Evolutionary conservation across 2,888 invertebrate genomes (phyloP), one percentile per base, ranked within the genome.

Genomic region (Ornithoptera alexandrae): DNA sequence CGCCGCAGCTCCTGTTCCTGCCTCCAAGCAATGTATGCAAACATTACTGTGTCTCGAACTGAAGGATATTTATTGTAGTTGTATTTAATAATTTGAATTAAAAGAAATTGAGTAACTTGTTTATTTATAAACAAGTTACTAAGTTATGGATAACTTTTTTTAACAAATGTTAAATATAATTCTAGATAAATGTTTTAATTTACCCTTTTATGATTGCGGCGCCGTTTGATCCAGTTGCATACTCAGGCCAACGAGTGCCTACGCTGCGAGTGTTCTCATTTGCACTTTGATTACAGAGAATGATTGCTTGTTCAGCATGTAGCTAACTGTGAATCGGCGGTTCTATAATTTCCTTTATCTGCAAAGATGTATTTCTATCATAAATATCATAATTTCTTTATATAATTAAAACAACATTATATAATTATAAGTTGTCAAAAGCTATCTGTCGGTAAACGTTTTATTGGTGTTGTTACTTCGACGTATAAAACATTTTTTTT

Each of bases 271-370:
- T 65, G 22, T 64, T 78, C 76, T 77, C 77, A 77, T 80, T 80
- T 78, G 74, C 74, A 76, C 77, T 81, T 78, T 76, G 76, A 80
- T 78, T 79, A 79, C 70, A 77, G 74, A 73, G 72, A 69, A 73
- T 64, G 60, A 76, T 76, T 77, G 73, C 74, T 76, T 78, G 78
- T 73, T 74, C 74, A 74, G 71, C 73, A 56, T 65, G 70, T 58
- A 58, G 64, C 61, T 39, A 60, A 57, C 62, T 57, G 46, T 18
- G 64, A 61, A 67, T 64, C 65, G 58, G 30, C 63, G 20, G 64
- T 70, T 53, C 56, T 12, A 39, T 56, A 59, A 65, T 39, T 18
- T 57, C 46, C 20, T 66, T 70, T 39, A 62, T 50, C 59, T 18
- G 53, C 42, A 39, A 53, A 12, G 42, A 42, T 46, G 12, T 12